These are phyloP conservation scores for Plagodis dolabraria DNA, from an alignment of 2,888 invertebrate genomes.

Conservation along the genomic window DNA sequence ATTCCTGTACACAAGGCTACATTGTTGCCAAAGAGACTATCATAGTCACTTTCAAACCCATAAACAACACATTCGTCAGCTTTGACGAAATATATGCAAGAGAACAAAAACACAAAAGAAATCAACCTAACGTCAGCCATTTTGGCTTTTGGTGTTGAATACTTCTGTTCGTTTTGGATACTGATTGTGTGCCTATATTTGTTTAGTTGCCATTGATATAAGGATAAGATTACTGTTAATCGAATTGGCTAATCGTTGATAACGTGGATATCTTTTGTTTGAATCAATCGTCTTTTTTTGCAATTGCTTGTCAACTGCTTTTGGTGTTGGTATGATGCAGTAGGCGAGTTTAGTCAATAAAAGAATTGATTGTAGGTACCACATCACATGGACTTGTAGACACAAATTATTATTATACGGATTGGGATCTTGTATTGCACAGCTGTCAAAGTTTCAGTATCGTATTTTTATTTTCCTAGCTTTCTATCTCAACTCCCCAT, in stretches of 20 bases:
- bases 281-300: neutral
- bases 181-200: conserved; percentile 23
- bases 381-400: too few species aligned
- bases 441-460: too few species aligned
- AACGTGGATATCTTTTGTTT: conserved; percentile 11
- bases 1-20: conserved; percentile 22
- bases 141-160: conserved; percentile 18
- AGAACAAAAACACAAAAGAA: conserved; percentile 13
- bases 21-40: conserved; percentile 12
- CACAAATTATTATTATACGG: too few species aligned
- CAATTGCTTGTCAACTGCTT: neutral
- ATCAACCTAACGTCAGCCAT: conserved; percentile 18
- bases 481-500: too few species aligned
- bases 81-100: conserved; percentile 11
- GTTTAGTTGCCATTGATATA: conserved; percentile 20
- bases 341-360: too few species aligned
- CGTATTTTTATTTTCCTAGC: too few species aligned
- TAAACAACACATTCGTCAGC: conserved; percentile 41
- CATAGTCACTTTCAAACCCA: conserved; percentile 33
- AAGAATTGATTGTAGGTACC: too few species aligned
- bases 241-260: conserved; percentile 16
- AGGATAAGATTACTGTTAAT: conserved; percentile 26
- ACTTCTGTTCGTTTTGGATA: conserved; percentile 18
- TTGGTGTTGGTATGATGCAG: too few species aligned
- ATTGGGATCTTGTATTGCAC: too few species aligned